These are phyloP conservation scores for Flabesymbios commensalis DNA, from an alignment of 2,888 invertebrate genomes.

Conservation along the genomic window DNA sequence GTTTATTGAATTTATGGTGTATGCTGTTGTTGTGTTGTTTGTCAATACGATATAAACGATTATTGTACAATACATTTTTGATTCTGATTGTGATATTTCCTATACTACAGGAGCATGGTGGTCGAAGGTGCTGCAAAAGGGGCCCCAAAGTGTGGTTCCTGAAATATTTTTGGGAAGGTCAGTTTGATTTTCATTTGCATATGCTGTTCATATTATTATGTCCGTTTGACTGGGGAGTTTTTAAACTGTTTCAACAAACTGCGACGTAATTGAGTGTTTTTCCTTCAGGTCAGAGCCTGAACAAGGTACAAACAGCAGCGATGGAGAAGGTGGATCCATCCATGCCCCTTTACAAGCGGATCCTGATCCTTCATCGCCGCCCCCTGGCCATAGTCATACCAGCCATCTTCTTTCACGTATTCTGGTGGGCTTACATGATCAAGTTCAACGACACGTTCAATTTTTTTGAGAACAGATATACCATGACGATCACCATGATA, in stretches of 20 bases:
- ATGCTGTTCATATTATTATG: background rate
- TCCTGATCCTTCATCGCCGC: constrained; percentile 16
- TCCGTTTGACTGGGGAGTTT: background rate
- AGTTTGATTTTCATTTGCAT: too few species aligned
- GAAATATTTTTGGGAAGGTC: background rate
- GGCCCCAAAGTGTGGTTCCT: background rate
- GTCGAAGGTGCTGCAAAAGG: background rate
- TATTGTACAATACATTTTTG: too few species aligned
- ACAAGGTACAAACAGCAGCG: background rate
- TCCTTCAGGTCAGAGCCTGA: background rate
- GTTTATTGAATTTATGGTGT: too few species aligned
- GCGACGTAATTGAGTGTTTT: background rate
- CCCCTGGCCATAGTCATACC: constrained; percentile 17
- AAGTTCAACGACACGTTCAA: constrained; percentile 41
- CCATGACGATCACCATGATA: constrained; percentile 54
- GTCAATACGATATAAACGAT: too few species aligned
- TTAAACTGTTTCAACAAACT: background rate
- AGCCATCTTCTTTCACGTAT: constrained; percentile 23
- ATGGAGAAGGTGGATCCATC: background rate
- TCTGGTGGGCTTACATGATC: constrained; percentile 49
- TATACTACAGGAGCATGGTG: too few species aligned
- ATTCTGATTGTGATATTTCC: too few species aligned
- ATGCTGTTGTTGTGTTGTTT: too few species aligned
- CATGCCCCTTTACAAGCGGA: constrained; percentile 2
- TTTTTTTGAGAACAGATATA: constrained; percentile 47